Evolutionary conservation across 2,888 invertebrate genomes (phyloP).

Genomic region (Drosophila picticornis): DNA sequence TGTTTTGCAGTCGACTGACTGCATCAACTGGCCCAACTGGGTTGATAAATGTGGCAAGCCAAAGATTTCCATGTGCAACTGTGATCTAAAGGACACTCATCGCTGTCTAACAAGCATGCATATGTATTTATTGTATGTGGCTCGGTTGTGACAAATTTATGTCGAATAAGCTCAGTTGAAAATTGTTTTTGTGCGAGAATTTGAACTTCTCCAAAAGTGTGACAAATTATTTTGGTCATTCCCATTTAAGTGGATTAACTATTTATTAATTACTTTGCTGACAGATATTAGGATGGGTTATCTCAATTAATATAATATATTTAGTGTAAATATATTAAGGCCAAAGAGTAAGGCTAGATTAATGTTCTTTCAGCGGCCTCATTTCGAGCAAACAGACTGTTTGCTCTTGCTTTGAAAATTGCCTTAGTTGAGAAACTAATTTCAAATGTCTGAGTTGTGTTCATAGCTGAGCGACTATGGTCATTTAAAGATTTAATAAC

Average conservation of each 20-base stretch:
- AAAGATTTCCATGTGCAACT: conserved; percentile 18
- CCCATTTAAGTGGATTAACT: background rate
- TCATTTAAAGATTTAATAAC: conserved; percentile 70
- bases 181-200: background rate
- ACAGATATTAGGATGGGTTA: background rate
- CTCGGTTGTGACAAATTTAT: background rate
- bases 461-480: conserved; percentile 23
- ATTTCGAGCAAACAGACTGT: conserved; percentile 3
- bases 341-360: conserved; percentile 2
- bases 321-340: conserved; percentile 5
- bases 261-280: background rate
- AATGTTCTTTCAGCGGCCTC: conserved; percentile 18
- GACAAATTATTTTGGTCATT: background rate
- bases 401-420: conserved; percentile 38
- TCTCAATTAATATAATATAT: background rate
- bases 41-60: conserved; percentile 25
- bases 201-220: background rate
- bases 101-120: background rate
- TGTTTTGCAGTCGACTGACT: conserved; percentile 61
- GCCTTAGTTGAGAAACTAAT: conserved; percentile 55
- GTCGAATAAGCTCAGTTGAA: background rate
- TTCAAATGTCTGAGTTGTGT: conserved; percentile 30
- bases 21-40: conserved; percentile 21
- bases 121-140: background rate
- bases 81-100: conserved; percentile 4